Percentiles rank a stretch among this genome's conserved stretches.
These are phyloP conservation scores for Troides oblongomaculatus DNA, from an alignment of 2,888 invertebrate genomes.

Conservation along the genomic window DNA sequence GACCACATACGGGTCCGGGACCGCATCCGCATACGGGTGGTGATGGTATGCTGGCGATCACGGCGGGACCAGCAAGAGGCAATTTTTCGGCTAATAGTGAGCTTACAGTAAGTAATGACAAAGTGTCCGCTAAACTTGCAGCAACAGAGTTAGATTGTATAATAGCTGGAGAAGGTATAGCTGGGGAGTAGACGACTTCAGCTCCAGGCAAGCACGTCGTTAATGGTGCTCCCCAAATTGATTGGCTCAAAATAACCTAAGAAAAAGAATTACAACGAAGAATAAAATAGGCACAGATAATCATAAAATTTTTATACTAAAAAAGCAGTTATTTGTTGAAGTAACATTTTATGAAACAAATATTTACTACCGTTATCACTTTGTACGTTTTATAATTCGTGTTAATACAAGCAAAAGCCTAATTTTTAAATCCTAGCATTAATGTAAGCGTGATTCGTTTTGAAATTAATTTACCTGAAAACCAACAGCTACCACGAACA, in stretches of 20 bases:
- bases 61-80: constrained; percentile 43
- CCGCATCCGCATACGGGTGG: constrained; percentile 22
- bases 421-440: background rate
- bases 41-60: constrained; percentile 36
- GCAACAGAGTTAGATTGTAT: constrained; percentile 47
- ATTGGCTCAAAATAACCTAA: constrained; percentile 22
- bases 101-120: constrained; percentile 63
- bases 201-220: constrained; percentile 18
- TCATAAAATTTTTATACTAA: background rate
- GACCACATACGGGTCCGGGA: constrained; percentile 9
- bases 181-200: constrained; percentile 25
- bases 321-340: background rate
- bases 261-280: constrained; percentile 7
- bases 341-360: background rate
- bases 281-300: background rate
- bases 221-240: constrained; percentile 18
- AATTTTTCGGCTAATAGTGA: constrained; percentile 57
- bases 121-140: constrained; percentile 58
- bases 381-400: background rate
- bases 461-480: constrained; percentile 44
- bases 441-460: background rate
- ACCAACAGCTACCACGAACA: constrained; percentile 41
- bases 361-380: no score
- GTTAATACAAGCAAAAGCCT: background rate
- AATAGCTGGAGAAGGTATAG: constrained; percentile 16